phyloP scores from a whole-genome alignment of 2,888 invertebrate species.

The Stenoptilia bipunctidactyla region DNA sequence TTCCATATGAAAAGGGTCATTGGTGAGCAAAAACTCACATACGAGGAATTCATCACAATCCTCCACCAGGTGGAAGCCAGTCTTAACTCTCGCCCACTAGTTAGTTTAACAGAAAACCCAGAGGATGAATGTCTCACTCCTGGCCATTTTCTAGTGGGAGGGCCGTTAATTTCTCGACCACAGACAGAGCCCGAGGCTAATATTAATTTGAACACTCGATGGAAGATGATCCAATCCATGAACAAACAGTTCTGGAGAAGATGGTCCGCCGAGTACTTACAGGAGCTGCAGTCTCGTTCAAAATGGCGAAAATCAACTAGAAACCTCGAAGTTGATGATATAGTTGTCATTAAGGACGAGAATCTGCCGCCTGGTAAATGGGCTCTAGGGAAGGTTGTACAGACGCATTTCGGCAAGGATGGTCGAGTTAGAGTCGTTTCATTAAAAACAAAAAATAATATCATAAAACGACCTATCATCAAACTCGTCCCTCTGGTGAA shows the following conservation, averaged over 20 bases:
- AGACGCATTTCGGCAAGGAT: background rate
- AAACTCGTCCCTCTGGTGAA: conserved; percentile 1
- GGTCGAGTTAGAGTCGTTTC: conserved; percentile 1
- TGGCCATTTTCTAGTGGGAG: conserved; percentile 1
- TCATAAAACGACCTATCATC: conserved; percentile 1
- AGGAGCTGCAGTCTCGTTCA: background rate
- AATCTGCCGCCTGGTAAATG: conserved; percentile 1
- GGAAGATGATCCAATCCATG: background rate
- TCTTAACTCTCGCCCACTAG: background rate
- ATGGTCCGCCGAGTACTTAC: background rate
- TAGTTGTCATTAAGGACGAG: background rate
- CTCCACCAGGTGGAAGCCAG: background rate
- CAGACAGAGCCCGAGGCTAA: background rate
- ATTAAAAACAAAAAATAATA: conserved; percentile 1
- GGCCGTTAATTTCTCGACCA: background rate
- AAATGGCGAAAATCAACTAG: background rate
- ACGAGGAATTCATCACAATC: background rate
- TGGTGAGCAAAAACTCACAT: conserved; percentile 1
- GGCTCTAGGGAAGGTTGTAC: background rate
- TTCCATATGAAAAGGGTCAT: background rate
- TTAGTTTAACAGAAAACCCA: background rate
- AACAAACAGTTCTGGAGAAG: background rate
- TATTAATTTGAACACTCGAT: background rate
- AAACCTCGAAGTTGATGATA: background rate
- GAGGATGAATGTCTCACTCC: conserved; percentile 1